Evolutionary conservation across 2,888 invertebrate genomes (phyloP), one percentile per base, ranked within the genome.

Genomic region (Drosophila atroscutellata): DNA sequence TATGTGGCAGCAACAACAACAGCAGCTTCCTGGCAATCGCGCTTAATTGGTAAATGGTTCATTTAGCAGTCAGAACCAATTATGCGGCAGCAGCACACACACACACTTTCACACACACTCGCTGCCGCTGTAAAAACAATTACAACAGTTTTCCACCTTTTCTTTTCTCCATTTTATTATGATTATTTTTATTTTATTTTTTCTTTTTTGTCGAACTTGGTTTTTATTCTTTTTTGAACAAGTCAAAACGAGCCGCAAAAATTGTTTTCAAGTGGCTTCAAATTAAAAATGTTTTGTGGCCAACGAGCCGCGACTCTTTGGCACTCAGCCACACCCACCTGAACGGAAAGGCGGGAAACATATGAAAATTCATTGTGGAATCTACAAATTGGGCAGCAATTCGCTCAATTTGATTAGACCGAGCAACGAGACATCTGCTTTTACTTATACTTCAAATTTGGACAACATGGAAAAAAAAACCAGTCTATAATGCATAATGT

Each of bases 41-140:
- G 81, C 89, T 90, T 90, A 90, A 90, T 90, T 91, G 90, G 87
- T 89, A 90, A 90, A 91, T 91, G 87, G 89, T 91, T 91, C 90
- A 91, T 91, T 91, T 91, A 89, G 83, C 88, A 80, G 86, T 81
- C 87, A 85, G 87, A 89, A 87, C 87, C 87, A 87, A 87, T 87
- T 87, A 87, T 70, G 59, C 64, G 71, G 42, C 70, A 66, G 57
- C 58, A 65, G 52, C 68, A 67, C 57, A 37, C 30, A 37, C 30
- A 42, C 58, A 49, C 37, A 54, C 64, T 36, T 52, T 28, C 57
- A 52, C 72, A 54, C 77, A 36, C 64, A 61, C 49, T 5, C 49
- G 39, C 50, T 55, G 71, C 73, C 62, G 72, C 83, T 86, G 80
- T 65, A 66, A 81, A 85, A 86, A 86, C 88, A 85, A 86, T 84